Evolutionary conservation across 2,888 invertebrate genomes (phyloP).

Genomic region (Plebejus anna): DNA sequence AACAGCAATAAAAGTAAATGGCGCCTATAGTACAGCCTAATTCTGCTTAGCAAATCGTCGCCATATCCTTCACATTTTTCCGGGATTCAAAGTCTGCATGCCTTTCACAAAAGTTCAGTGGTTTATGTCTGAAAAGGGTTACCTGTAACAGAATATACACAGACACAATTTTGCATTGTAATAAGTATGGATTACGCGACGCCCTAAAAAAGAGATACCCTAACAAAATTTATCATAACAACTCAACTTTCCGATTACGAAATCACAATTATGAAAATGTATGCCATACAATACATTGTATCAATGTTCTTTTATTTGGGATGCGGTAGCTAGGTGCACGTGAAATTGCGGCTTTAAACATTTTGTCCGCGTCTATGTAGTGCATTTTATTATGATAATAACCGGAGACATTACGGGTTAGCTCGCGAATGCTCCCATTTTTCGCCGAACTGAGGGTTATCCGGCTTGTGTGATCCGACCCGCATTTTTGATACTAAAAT

Average conservation of each 20-base stretch:
- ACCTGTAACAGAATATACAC: no score
- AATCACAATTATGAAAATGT: background rate
- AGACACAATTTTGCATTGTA: no score
- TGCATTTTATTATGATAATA: conserved; percentile 71
- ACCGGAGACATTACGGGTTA: conserved; percentile 67
- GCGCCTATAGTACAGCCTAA: no score
- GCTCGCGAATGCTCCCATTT: conserved; percentile 65
- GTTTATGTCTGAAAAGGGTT: no score
- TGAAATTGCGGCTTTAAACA: conserved; percentile 51
- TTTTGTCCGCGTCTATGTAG: conserved; percentile 52
- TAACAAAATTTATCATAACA: background rate
- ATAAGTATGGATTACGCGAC: no score
- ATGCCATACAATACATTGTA: conserved; percentile 1
- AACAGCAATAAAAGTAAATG: no score
- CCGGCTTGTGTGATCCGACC: conserved; percentile 44
- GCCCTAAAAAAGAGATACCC: no score
- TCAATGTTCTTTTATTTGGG: conserved; percentile 40
- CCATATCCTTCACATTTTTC: no score
- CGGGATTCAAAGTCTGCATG: no score
- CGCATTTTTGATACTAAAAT: conserved; percentile 42
- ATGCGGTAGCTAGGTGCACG: conserved; percentile 44
- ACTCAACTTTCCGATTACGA: background rate
- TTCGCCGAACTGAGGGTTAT: conserved; percentile 53
- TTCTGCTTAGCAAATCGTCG: no score
- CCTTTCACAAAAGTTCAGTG: no score